Base-by-base conservation (phyloP, 2,113 vertebrate species). In the Porphyrio hochstetteri region DNA sequence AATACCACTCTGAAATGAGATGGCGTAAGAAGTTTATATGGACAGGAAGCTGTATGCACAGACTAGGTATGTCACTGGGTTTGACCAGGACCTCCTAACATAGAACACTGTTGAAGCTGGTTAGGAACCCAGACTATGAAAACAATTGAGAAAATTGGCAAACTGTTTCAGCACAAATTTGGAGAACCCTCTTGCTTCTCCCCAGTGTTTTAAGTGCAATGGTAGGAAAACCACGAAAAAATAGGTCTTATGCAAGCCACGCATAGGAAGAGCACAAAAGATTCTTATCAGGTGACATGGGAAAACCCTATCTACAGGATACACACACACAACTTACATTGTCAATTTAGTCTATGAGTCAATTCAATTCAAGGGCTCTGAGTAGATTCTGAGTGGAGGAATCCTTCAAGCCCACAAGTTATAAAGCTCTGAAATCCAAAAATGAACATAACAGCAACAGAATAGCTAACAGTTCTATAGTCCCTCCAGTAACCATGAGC, bases 201-300 rank as follows among this genome's bases (percentile, higher is more conserved):
- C n/a, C 25, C 33, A 24, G 35, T 50, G 16, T 84, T 78, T 86
- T 33, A 87, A 75, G 15, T 1, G 2, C 15, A 57, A 3, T 33
- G 10, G 28, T 29, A 60, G 19, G 31, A 75, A 63, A 11, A 60
- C 7, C 65, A 61, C 11, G 7, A 23, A 44, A 64, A 88, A 75
- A 56, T 1, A 64, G 25, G 31, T 16, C 14, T 67, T 68, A 56
- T 9, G 46, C 5, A 65, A 55, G 13, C 5, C 5, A 11, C 0
- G 0, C 0, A 0, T 33, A 76, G 56, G 55, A 95, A 78, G 27
- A 75, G 5, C 42, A 68, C 20, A 28, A 36, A 17, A 60, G 16
- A 81, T 10, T 53, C 33, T 44, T 63, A 2, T 24, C 1, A 1
- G 29, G 67, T 18, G 35, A 71, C 17, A 8, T 1, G 1, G 11